Conservation (phyloP, 1,140 invertebrate species). For the Potamilus streckersoni region DNA sequence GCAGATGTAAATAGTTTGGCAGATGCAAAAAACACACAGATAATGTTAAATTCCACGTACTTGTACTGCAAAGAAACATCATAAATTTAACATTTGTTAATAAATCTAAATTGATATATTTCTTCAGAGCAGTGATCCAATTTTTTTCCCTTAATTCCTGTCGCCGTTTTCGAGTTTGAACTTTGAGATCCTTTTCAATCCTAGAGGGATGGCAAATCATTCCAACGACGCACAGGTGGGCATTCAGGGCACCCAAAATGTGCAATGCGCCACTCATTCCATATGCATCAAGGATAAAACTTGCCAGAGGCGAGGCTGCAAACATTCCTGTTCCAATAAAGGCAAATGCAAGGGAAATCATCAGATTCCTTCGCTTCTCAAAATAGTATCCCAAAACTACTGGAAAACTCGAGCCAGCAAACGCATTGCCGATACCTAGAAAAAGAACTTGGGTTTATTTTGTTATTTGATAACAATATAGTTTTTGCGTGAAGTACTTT, state of each 20-base stretch:
- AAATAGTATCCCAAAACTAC: constrained; percentile 28
- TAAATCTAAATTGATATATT: background rate
- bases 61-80: constrained; percentile 19
- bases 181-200: constrained; percentile 13
- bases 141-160: no score
- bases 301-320: constrained; percentile 17
- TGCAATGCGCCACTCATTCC: constrained; percentile 19
- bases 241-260: constrained; percentile 6
- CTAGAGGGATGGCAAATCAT: constrained; percentile 21
- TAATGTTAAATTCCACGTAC: constrained; percentile 19
- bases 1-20: constrained; percentile 16
- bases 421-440: constrained; percentile 25
- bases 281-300: constrained; percentile 14
- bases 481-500: no score
- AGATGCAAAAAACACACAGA: constrained; percentile 26
- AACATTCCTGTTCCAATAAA: constrained; percentile 25
- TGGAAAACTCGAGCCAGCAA: constrained; percentile 1
- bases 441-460: background rate
- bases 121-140: no score
- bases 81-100: constrained; percentile 11
- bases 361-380: constrained; percentile 18
- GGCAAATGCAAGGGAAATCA: constrained; percentile 14
- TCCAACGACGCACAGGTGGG: constrained; percentile 12
- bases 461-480: no score
- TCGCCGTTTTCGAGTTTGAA: background rate